Evolutionary conservation across 2,888 invertebrate genomes (phyloP).

Genomic region (Dorcus hopei): DNA sequence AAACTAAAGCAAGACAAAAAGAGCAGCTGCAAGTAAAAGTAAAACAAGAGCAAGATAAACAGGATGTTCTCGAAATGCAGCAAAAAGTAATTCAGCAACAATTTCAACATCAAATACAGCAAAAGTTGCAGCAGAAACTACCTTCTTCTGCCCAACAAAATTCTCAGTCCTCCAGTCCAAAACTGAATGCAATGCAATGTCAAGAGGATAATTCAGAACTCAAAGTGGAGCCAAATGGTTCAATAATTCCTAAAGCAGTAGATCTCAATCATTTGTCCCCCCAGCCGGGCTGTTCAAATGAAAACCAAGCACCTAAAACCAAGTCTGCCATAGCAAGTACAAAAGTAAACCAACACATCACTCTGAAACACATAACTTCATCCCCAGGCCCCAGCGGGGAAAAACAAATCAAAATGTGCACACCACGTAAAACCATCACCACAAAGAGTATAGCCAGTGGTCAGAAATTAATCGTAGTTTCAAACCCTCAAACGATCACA

Average conservation of each 20-base stretch:
- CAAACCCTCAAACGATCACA: conserved; percentile 44
- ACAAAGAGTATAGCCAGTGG: conserved; percentile 34
- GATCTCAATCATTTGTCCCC: conserved; percentile 11
- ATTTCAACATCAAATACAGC: conserved; percentile 16
- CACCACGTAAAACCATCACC: conserved; percentile 39
- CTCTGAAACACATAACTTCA: conserved; percentile 30
- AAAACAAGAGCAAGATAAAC: conserved; percentile 21
- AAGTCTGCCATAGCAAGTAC: conserved; percentile 31
- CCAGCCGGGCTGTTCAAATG: conserved; percentile 34
- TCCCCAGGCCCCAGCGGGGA: conserved; percentile 30
- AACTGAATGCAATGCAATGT: conserved; percentile 42
- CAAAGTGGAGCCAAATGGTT: conserved; percentile 1
- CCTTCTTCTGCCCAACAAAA: conserved; percentile 15
- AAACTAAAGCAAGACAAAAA: conserved; percentile 32
- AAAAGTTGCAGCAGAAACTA: conserved; percentile 12
- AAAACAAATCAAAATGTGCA: conserved; percentile 36
- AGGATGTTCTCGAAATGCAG: conserved; percentile 6
- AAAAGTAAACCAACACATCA: conserved; percentile 31
- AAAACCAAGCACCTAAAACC: conserved; percentile 34
- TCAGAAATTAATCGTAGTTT: conserved; percentile 48
- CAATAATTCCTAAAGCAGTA: not conserved
- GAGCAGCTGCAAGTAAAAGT: conserved; percentile 25
- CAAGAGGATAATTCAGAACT: conserved; percentile 17
- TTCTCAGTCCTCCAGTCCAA: conserved; percentile 27
- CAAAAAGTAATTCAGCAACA: conserved; percentile 21